Conservation (phyloP, 2,113 vertebrate genomes). For the Brachyistius frenatus region DNA sequence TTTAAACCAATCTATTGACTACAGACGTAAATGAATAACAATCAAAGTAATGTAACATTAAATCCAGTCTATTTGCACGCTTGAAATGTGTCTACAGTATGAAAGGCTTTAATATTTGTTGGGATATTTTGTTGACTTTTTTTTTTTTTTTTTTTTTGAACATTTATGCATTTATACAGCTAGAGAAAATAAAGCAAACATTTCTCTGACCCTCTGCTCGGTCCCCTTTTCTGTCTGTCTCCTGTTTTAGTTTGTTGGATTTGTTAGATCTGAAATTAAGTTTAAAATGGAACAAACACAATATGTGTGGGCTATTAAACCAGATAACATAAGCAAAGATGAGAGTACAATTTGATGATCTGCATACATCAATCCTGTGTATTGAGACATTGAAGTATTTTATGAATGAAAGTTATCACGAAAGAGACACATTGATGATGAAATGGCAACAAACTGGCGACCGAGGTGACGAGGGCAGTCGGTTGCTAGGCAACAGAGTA, state of each 20-base stretch:
- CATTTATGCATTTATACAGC: conserved; percentile 28
- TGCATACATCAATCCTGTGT: too few species aligned
- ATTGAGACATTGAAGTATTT: neutral
- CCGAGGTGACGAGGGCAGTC: too few species aligned
- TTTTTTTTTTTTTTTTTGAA: neutral
- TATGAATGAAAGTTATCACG: too few species aligned
- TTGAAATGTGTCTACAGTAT: conserved; percentile 32
- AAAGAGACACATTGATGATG: too few species aligned
- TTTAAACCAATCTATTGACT: neutral
- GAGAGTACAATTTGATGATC: too few species aligned
- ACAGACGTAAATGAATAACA: neutral
- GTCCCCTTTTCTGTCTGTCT: neutral
- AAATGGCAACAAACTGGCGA: too few species aligned
- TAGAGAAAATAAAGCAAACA: conserved; percentile 46
- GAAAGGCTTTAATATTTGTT: conserved; percentile 18
- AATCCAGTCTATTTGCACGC: conserved; percentile 12
- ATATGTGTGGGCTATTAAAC: too few species aligned
- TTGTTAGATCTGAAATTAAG: neutral
- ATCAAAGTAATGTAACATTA: neutral
- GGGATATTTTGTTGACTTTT: neutral
- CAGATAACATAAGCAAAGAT: too few species aligned
- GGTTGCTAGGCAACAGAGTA: conserved; percentile 72
- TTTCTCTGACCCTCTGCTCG: neutral
- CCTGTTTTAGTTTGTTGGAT: neutral
- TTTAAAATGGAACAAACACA: neutral